Base-by-base conservation (phyloP, 2,888 invertebrate genomes). In the Rhingia campestris region DNA sequence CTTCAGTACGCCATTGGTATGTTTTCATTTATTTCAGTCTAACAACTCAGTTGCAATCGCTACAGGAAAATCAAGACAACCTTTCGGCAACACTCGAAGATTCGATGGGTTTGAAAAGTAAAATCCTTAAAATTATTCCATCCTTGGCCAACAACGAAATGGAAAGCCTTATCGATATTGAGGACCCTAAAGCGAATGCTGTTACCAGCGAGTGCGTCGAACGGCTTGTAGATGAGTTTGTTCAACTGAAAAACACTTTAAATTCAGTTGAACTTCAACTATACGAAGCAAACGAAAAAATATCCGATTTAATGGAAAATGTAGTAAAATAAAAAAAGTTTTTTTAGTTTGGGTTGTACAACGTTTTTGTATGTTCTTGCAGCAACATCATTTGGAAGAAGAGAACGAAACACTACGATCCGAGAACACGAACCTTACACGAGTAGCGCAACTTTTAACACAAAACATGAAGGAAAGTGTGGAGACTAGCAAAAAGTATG, bases 381-480 rank as follows among this genome's bases (percentile, higher is more conserved):
- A 91, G 91, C 91, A 91, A 91, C 90, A 91, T 81, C 88, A 90
- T 43, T 80, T 91, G 67, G 91, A 91, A 74, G 91, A 91, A 76
- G 91, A 91, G 59, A 91, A 90, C 76, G 90, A 91, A 88, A 88
- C 89, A 0, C 77, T 91, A 45, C 90, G 91, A 70, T 87, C 88
- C 0, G 91, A 91, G 66, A 91, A 91, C 56, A 89, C 88, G 14
- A 91, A 91, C 81, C 87, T 91, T 0, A 91, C 91, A 3, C 90
- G 90, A 87, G 91, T 91, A 10, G 91, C 91, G 30, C 91, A 91
- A 77, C 79, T 91, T 73, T 85, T 91, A 59, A 91, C 91, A 2
- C 90, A 90, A 73, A 91, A 91, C 79, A 91, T 91, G 91, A 91
- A 91, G 74, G 91, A 91, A 70, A 91, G 91, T 79, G 90, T 91